Evolutionary conservation across 2,113 vertebrate genomes (phyloP), one percentile per base, ranked within the genome.

Genomic region (Eolophus roseicapilla): DNA sequence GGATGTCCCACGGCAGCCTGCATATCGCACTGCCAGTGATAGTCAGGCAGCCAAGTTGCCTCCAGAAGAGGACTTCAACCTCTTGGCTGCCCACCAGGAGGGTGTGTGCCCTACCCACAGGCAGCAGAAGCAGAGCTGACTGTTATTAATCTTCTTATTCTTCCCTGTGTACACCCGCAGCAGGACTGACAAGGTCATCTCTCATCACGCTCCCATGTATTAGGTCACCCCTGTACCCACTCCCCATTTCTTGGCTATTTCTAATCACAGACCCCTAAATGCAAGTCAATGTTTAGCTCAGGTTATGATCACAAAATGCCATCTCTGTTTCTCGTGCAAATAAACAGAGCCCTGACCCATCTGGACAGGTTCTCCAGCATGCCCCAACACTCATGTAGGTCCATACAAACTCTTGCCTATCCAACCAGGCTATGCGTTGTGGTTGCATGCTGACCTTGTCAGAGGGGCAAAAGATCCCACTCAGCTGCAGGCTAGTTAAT

Each of bases 61-160:
- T 82, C 52, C 93, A 92, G 70, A 57, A 43, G 33, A 95, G 83
- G 77, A 93, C 91, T 92, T 96, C 81, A 94, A n/a, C 78, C 50
- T 80, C 73, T 49, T 95, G 74, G 80, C 91, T 81, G 46, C 57
- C 75, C 43, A 71, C 47, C 73, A 88, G 68, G 37, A 93, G 89
- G 73, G 84, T 19, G 82, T 89, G 81, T 35, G 14, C 59, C 52
- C 73, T 41, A 33, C 49, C 27, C 2, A 8, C 41, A 55, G 0
- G 3, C 21, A 43, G 17, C 62, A 92, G n/a, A 47, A 86, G 41
- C 33, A 25, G 21, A 59, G 28, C 2, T 91, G 67, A 37, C 67
- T 64, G 19, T 39, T 75, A 11, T 1, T 59, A 20, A 31, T 47
- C 52, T 25, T 64, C 28, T 52, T 57, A 19, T 13, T 41, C 37